These are phyloP conservation scores for Pao palembangensis DNA, from an alignment of 2,113 vertebrate genomes.

Conservation along the genomic window DNA sequence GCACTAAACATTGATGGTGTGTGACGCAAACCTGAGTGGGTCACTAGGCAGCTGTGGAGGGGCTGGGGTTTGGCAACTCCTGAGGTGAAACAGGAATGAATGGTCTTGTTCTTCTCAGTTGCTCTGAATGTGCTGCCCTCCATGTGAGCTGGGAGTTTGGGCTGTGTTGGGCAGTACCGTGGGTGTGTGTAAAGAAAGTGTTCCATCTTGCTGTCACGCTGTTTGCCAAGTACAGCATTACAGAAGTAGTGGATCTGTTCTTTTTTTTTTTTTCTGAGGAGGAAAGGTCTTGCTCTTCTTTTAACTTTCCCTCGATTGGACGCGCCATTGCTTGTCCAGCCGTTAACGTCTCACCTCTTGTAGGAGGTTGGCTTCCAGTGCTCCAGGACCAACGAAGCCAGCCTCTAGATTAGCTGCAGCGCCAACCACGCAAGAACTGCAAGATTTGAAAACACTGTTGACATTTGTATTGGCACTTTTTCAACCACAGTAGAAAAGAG, in stretches of 20 bases:
- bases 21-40: constrained; percentile 49
- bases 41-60: constrained; percentile 57
- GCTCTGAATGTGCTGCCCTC: constrained; percentile 44
- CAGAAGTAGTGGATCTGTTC: constrained; percentile 64
- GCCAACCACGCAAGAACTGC: constrained; percentile 7
- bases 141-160: constrained; percentile 40
- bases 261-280: constrained; percentile 50
- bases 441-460: constrained; percentile 34
- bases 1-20: constrained; percentile 48
- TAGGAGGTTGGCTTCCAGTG: constrained; percentile 15
- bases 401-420: constrained; percentile 1
- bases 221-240: constrained; percentile 70
- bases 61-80: constrained; percentile 55
- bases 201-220: constrained; percentile 50
- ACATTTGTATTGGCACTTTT: constrained; percentile 35
- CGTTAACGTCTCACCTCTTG: constrained; percentile 42
- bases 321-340: constrained; percentile 29
- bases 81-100: constrained; percentile 61
- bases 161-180: constrained; percentile 24
- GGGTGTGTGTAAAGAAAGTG: constrained; percentile 3
- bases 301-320: constrained; percentile 34
- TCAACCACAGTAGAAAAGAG: too few species aligned
- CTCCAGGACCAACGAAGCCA: background rate
- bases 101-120: constrained; percentile 60
- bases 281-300: constrained; percentile 49